Base-by-base conservation (phyloP, 2,888 invertebrate species). In the Oasisia sp. region DNA sequence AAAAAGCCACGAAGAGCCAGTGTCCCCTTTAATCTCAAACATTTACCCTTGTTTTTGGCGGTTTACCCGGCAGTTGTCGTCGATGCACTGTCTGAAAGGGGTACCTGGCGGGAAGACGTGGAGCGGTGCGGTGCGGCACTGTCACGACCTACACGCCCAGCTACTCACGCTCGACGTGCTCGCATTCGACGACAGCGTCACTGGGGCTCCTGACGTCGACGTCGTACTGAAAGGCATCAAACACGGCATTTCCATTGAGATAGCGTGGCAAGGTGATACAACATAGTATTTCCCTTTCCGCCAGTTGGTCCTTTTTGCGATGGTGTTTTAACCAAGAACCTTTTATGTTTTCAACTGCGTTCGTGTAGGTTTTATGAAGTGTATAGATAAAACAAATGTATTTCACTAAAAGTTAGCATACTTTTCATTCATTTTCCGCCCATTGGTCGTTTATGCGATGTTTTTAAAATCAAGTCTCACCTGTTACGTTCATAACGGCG, bases 61-160 rank as follows among this genome's bases (percentile, higher is more conserved):
- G n/a, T 74, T 19, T 74, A 74, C 74, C 19, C 74, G 74, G 74
- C 74, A 74, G 74, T 74, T 74, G 7, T 27, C 74, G 74, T 74
- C 74, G 74, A 74, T 74, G 74, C 74, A 74, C 74, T 74, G 74
- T 27, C 74, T 74, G 74, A 74, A 74, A 74, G 74, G 74, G 19
- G 74, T 74, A 7, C 74, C 5, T 7, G 74, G 27, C 5, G 74
- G 27, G 27, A 2, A n/a, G 74, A 7, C 74, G 27, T 74, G 74
- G 74, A 74, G 74, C 74, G 74, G 7, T 3, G 74, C 74, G 19
- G n/a, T 27, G 74, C 5, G 27, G 27, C n/a, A 74, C 74, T 74
- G 74, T 74, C 74, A 74, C n/a, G 74, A 27, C 74, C 74, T 27
- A 7, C 74, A 74, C 74, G 19, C 74, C 27, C 74, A 74, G 74